Base-by-base conservation (phyloP, 1,140 invertebrate species). In the Aethina tumida region DNA sequence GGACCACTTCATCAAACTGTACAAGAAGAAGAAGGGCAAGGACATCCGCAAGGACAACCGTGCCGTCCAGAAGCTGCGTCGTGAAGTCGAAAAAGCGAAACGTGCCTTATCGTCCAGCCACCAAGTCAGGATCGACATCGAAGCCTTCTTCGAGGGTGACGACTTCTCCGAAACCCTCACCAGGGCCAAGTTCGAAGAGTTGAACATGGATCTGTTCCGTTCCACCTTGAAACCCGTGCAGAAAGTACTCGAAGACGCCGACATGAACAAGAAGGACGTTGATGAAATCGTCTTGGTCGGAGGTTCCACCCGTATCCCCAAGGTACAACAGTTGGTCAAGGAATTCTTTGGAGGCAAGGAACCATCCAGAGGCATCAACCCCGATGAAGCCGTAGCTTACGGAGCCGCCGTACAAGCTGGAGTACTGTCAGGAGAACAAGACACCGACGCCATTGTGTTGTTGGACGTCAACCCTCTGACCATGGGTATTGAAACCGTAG, bases 121-220 rank as follows among this genome's bases (percentile, higher is more conserved):
- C 63, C 92, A 97, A 69, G 90, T 95, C 41, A 84, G 86, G 63
- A 94, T 99, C 60, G 96, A 99, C 73, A 97, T 99, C 60, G 97
- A 99, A 71, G 96, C 92, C 9, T 88, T 99, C 75, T 97, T 89
- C 56, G 95, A 99, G 59, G 94, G 95, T 52, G 93, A 97, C 58
- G 96, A 99, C 59, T 99, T 99, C 78, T 94, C 88, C n/a, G 96
- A 99, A 68, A 95, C 92, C 7, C 70, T 99, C 26, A 99, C 97
- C 39, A 76, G 97, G 57, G 96, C 97, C 54, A 98, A 97, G 70
- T 99, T 99, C 63, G 97, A 99, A 64, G 97, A 99, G 66, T 69
- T 99, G 57, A 99, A 99, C 74, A 94, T 97, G 86, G 94, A 99
- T 64, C 73, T 99, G 20, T 99, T 99, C 86, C 77, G 90, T 55